Evolutionary conservation across 2,888 invertebrate genomes (phyloP).

Genomic region (Thera britannica): DNA sequence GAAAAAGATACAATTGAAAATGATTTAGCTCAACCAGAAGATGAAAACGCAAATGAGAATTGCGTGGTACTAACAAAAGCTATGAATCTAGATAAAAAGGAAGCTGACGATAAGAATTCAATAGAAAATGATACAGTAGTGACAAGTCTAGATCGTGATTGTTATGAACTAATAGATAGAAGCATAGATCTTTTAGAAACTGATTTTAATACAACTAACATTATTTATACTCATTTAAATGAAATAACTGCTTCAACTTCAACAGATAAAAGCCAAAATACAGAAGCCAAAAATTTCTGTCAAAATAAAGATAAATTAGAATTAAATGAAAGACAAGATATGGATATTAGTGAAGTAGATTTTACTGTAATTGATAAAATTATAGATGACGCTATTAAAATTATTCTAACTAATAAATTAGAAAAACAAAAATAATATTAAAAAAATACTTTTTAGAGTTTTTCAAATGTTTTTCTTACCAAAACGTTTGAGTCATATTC

Average conservation of each 20-base stretch:
- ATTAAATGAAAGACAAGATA: conserved; percentile 25
- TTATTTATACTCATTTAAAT: not conserved
- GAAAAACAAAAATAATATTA: conserved; percentile 16
- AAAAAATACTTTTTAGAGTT: not conserved
- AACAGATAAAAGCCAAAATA: conserved; percentile 12
- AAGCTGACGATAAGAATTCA: not conserved
- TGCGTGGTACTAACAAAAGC: too few species aligned
- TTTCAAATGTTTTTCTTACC: too few species aligned
- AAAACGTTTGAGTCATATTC: too few species aligned
- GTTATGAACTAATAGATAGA: not conserved
- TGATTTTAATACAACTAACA: not conserved
- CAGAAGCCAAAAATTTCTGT: conserved; percentile 13
- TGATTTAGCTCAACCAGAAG: too few species aligned
- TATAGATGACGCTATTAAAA: conserved; percentile 45
- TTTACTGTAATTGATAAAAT: conserved; percentile 46
- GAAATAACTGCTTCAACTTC: not conserved
- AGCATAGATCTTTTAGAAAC: not conserved
- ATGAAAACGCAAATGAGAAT: too few species aligned
- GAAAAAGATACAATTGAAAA: not conserved
- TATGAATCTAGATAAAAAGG: too few species aligned
- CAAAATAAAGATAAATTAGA: conserved; percentile 25
- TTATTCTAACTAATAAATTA: conserved; percentile 42
- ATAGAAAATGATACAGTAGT: conserved; percentile 16
- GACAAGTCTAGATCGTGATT: not conserved
- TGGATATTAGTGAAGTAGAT: conserved; percentile 26